Conservation (phyloP, 2,888 invertebrate genomes). For the Mimumesa dahlbomi region DNA sequence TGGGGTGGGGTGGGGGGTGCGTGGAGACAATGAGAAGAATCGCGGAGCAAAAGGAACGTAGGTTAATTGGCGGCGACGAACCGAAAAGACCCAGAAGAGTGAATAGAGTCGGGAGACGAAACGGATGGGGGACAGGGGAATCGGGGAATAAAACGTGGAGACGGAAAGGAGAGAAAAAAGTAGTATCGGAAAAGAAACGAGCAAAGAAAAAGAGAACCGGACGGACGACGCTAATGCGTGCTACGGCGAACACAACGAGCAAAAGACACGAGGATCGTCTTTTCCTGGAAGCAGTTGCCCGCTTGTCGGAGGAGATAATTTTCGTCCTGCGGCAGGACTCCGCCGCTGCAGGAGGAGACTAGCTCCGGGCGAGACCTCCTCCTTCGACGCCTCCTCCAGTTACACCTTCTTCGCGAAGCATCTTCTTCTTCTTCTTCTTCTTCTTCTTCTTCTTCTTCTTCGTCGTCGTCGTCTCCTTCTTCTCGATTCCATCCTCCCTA, state of each 20-base stretch:
- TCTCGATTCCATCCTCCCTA: background rate
- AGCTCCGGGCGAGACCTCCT: constrained; percentile 15
- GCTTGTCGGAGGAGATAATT: constrained; percentile 70
- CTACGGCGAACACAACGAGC: constrained; percentile 44
- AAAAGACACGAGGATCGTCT: constrained; percentile 48
- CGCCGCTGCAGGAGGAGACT: constrained; percentile 22
- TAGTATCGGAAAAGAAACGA: constrained; percentile 10
- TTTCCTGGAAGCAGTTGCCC: constrained; percentile 73
- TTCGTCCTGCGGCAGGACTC: constrained; percentile 60
- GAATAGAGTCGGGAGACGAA: background rate
- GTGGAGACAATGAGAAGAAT: background rate
- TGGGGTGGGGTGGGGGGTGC: too few relatives aligned
- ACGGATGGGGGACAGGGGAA: background rate
- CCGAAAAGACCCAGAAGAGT: constrained; percentile 22
- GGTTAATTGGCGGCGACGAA: constrained; percentile 56
- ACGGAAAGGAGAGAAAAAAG: background rate
- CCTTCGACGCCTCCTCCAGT: background rate
- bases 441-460: too few relatives aligned
- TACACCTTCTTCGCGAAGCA: background rate
- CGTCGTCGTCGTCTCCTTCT: background rate
- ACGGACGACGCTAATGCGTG: constrained; percentile 51
- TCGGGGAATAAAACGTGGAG: background rate
- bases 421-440: too few relatives aligned
- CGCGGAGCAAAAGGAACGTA: constrained; percentile 22
- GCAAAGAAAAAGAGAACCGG: constrained; percentile 44